Conservation (phyloP, 2,113 vertebrate species). For the Drymodes brunneopygia region DNA sequence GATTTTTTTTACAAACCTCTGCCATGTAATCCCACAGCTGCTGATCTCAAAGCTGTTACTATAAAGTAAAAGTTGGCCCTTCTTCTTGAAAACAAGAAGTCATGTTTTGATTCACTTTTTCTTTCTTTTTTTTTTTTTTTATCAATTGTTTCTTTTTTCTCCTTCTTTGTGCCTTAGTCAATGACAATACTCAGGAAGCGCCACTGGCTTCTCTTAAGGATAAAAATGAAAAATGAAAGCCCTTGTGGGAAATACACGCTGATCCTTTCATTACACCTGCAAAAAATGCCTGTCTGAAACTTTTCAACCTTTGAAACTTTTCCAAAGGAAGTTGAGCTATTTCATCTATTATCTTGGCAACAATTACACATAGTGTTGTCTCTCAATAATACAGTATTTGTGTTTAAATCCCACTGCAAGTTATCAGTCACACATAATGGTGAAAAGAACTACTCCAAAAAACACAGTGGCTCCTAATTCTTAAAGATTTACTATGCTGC, state of each 20-base stretch:
- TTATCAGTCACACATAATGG: conserved; percentile 11
- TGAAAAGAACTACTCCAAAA: conserved; percentile 40
- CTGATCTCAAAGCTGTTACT: conserved; percentile 82
- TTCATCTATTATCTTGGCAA: conserved; percentile 58
- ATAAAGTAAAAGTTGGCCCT: conserved; percentile 79
- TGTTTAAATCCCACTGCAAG: conserved; percentile 37
- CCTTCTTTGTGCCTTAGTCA: conserved; percentile 59
- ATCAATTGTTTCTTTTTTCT: conserved; percentile 61
- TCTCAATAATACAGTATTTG: conserved; percentile 17
- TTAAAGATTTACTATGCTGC: conserved; percentile 53
- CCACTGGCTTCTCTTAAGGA: conserved; percentile 66
- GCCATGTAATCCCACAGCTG: conserved; percentile 77
- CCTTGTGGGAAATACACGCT: conserved; percentile 63
- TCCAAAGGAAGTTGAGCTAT: conserved; percentile 47
- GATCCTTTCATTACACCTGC: conserved; percentile 67
- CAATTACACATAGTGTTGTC: conserved; percentile 34
- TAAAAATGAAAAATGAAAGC: conserved; percentile 64
- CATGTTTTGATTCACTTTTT: conserved; percentile 69
- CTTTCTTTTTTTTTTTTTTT: conserved; percentile 45
- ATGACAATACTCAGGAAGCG: conserved; percentile 64
- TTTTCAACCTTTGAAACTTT: conserved; percentile 69
- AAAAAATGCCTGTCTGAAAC: conserved; percentile 62
- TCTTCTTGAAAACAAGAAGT: conserved; percentile 77
- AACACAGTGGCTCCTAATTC: conserved; percentile 30
- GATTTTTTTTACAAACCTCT: conserved; percentile 82